Conservation (phyloP, 2,113 vertebrate species). For the Brachyhypopomus gauderio region DNA sequence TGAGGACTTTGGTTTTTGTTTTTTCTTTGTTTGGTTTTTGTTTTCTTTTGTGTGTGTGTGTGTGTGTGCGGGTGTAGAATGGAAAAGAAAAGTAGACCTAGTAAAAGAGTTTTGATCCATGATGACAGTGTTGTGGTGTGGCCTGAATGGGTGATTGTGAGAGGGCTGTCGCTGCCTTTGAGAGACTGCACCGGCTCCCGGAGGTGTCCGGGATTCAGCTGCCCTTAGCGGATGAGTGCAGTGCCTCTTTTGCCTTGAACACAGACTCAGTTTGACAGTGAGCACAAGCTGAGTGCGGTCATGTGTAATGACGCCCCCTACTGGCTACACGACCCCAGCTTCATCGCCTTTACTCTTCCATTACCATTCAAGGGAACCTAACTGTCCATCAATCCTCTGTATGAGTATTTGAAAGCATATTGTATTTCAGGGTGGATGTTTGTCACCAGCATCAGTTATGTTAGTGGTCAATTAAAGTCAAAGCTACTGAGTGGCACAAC, state of each 20-base stretch:
- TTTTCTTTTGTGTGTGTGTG: slow-evolving; percentile 67
- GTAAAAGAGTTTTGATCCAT: slow-evolving; percentile 79
- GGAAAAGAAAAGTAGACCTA: slow-evolving; percentile 31
- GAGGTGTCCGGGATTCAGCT: background rate
- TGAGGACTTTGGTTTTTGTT: slow-evolving; percentile 56
- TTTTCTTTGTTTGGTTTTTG: slow-evolving; percentile 39
- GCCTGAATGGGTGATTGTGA: slow-evolving; percentile 56
- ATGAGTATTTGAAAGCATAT: slow-evolving; percentile 5
- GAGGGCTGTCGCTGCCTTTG: slow-evolving; percentile 61
- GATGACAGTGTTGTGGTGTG: slow-evolving; percentile 72
- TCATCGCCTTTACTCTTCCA: background rate
- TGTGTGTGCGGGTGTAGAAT: slow-evolving; percentile 64
- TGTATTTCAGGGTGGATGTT: background rate
- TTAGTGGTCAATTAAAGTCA: background rate
- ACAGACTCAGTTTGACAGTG: background rate
- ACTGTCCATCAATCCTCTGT: background rate
- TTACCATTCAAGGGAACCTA: background rate
- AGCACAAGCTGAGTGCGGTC: background rate
- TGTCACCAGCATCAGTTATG: background rate
- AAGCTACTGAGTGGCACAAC: background rate
- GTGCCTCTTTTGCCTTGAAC: slow-evolving; percentile 66
- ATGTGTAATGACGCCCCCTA: background rate
- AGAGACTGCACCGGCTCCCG: slow-evolving; percentile 25
- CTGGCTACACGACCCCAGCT: background rate
- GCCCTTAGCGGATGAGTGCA: slow-evolving; percentile 38